Conservation (phyloP, 2,888 invertebrate species). For the Ptilodon capucinus region DNA sequence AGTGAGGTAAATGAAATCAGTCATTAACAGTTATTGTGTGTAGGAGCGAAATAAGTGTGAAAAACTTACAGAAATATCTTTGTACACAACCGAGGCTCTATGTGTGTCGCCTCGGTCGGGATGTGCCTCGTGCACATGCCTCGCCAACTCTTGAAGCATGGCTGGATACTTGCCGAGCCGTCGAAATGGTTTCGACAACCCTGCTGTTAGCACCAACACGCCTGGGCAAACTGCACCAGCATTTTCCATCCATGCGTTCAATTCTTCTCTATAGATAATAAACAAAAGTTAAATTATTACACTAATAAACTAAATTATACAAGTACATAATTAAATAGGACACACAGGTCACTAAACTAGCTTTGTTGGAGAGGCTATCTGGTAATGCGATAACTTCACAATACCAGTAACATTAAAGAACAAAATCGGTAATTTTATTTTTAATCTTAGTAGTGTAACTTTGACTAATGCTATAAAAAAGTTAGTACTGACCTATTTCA, state of each 20-base stretch:
- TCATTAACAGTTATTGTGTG: no score
- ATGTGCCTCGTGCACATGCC: conserved; percentile 97
- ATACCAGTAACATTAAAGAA: no score
- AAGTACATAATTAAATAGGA: no score
- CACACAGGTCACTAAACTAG: no score
- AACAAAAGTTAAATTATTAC: not conserved
- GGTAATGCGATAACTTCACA: no score
- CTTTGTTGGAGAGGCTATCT: no score
- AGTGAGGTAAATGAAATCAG: no score
- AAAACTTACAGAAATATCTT: conserved; percentile 93
- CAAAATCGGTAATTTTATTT: no score
- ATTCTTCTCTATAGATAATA: conserved; percentile 85
- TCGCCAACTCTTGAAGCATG: conserved; percentile 96
- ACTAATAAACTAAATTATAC: no score
- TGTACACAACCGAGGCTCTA: conserved; percentile 95
- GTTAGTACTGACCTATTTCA: no score
- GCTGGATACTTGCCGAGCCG: conserved; percentile 97
- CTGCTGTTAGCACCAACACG: conserved; percentile 94
- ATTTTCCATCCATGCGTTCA: conserved; percentile 94
- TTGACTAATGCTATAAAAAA: no score
- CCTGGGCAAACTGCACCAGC: conserved; percentile 94
- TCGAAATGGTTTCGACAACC: conserved; percentile 97
- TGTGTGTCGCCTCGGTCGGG: conserved; percentile 98
- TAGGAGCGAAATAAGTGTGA: conserved; percentile 6
- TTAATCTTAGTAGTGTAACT: no score